Evolutionary conservation across 2,888 invertebrate species (phyloP), one percentile per base, ranked within the genome.

Genomic region (Alviniconcha strummeri): DNA sequence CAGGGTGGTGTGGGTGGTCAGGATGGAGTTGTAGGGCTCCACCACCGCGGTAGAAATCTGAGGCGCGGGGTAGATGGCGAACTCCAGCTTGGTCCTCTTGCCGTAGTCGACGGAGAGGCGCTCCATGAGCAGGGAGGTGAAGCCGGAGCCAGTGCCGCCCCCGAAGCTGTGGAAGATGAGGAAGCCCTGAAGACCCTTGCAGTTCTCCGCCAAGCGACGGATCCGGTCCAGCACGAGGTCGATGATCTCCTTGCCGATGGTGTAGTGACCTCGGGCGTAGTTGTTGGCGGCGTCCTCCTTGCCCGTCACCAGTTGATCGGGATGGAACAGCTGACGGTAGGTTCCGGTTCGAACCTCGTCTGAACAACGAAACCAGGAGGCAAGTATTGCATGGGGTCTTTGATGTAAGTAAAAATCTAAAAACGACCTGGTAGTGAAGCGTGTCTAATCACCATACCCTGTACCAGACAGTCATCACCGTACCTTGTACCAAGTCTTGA

Each of bases 1-100:
- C 87, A 95, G 90, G 85, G 98, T 98, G 75, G 85, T 85, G 82
- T 84, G 85, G 19, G 85, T 85, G 69, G 85, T 85, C 74, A 85
- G 83, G 81, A 85, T 85, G 74, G 85, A 85, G 84, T 85, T 85
- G 85, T 85, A 85, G 36, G 85, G 85, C 82, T 84, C 84, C 5
- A 84, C 84, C 55, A 84, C 84, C 4, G 84, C 81, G 67, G 84
- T 84, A 64, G 52, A 83, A 78, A 57, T 83, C 67, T 82, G 79
- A 4, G 85, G 85, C 8, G 85, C 85, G 7, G 85, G 85, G 56
- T 85, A 85, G 6, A 85, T 82, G n/a, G 85, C 85, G 64, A 85
- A 85, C 67, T 84, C 82, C 36, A 84, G 60, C 15, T 82, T 84
- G 67, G 80, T 56, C 55, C 71, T 84, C 36, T 84, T 85, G n/a